A percentile compares a stretch with the other conserved stretches of the same genome.
phyloP scores from a whole-genome alignment of 2,797 vertebrate genomes.

The Prionace glauca region DNA sequence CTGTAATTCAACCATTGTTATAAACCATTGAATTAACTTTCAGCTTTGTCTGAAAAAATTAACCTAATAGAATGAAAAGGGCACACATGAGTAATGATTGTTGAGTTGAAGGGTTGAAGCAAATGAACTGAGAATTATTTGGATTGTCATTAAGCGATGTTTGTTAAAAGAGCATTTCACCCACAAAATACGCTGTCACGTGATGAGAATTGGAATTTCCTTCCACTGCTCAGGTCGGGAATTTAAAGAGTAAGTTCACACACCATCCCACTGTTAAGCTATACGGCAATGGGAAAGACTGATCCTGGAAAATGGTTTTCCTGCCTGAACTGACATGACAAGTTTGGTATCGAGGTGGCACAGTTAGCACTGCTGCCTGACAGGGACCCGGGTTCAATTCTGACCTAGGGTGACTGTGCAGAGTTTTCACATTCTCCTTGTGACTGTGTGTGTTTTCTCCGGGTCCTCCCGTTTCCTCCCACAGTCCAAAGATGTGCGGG shows the following conservation, averaged over 20 bases:
- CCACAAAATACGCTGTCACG: neutral
- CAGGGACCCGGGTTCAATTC: no score
- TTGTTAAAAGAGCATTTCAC: slow-evolving; percentile 21
- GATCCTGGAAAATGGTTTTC: neutral
- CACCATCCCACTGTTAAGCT: no score
- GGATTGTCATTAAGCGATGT: slow-evolving; percentile 1
- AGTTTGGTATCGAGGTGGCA: neutral
- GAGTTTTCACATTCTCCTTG: no score
- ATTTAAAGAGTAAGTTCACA: neutral
- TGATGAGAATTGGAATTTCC: neutral
- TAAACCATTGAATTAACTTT: slow-evolving; percentile 30
- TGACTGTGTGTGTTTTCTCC: no score
- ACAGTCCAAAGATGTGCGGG: no score
- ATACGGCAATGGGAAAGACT: neutral
- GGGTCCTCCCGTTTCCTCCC: no score
- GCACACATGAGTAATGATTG: slow-evolving; percentile 15
- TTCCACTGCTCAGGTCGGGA: neutral
- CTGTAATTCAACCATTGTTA: slow-evolving; percentile 19
- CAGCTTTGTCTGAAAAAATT: slow-evolving; percentile 11
- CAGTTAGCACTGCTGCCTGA: no score
- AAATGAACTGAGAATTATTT: slow-evolving; percentile 21
- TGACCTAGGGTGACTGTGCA: no score
- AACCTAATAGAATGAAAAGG: slow-evolving; percentile 11
- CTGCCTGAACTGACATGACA: neutral
- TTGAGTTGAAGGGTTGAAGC: neutral